A percentile compares a stretch with the other conserved stretches of the same genome.
Evolutionary conservation across 2,888 invertebrate species (phyloP).

Genomic region (Hololepta plana): DNA sequence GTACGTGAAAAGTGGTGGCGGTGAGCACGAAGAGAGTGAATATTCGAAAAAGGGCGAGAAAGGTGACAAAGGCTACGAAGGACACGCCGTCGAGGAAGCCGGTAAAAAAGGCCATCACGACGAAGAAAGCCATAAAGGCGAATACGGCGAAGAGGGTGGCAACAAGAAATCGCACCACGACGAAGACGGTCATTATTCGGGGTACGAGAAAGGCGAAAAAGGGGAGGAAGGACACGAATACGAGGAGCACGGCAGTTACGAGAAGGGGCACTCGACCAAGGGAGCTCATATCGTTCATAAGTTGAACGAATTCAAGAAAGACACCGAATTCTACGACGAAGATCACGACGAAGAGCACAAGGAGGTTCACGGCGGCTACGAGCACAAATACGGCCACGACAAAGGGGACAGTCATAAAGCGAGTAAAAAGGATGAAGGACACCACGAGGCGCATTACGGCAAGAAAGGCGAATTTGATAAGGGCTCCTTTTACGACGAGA

Average conservation of each 20-base stretch:
- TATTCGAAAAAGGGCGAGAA: slow-evolving; percentile 48
- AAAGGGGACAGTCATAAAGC: slow-evolving; percentile 64
- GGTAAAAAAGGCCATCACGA: slow-evolving; percentile 58
- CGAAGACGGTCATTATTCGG: slow-evolving; percentile 43
- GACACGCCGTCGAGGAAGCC: slow-evolving; percentile 44
- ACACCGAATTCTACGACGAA: slow-evolving; percentile 65
- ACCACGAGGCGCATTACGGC: slow-evolving; percentile 60
- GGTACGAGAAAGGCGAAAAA: slow-evolving; percentile 45
- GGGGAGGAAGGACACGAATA: slow-evolving; percentile 35
- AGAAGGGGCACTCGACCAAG: slow-evolving; percentile 65
- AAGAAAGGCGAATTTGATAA: slow-evolving; percentile 67
- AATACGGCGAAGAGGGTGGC: slow-evolving; percentile 41
- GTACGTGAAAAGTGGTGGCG: slow-evolving; percentile 34
- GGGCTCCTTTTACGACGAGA: slow-evolving; percentile 61
- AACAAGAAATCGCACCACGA: slow-evolving; percentile 46
- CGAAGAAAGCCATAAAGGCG: slow-evolving; percentile 43
- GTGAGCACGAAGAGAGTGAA: slow-evolving; percentile 46
- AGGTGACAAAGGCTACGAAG: slow-evolving; percentile 48
- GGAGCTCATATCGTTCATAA: slow-evolving; percentile 68
- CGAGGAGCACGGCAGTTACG: slow-evolving; percentile 50
- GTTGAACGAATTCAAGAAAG: slow-evolving; percentile 62
- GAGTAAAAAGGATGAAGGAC: slow-evolving; percentile 60
- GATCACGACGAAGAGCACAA: slow-evolving; percentile 58
- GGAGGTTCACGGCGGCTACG: slow-evolving; percentile 56
- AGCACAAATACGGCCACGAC: slow-evolving; percentile 46